These are phyloP conservation scores for Falco rusticolus DNA, from an alignment of 2,797 vertebrate genomes.

Conservation along the genomic window DNA sequence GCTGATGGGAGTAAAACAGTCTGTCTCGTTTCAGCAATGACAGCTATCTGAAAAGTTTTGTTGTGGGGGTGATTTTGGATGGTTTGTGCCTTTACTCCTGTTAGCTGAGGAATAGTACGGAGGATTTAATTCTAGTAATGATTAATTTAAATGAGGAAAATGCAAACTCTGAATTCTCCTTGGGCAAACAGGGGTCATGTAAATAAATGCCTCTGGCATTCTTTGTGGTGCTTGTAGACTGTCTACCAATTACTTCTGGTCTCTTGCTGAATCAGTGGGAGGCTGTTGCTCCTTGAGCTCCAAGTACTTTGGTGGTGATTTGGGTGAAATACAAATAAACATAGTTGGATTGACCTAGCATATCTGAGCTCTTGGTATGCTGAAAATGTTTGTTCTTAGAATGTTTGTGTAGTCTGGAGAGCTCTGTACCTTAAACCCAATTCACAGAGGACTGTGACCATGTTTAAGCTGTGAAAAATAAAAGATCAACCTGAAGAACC, in stretches of 20 bases:
- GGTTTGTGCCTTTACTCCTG: not conserved
- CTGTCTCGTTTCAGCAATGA: not conserved
- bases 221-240: conserved; percentile 30
- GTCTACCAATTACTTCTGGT: conserved; percentile 42
- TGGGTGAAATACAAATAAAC: conserved; percentile 49
- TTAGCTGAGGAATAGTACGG: not conserved
- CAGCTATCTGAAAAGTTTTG: not conserved
- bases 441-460: not conserved
- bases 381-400: conserved; percentile 59
- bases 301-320: not conserved
- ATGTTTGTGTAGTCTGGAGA: conserved; percentile 54
- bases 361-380: conserved; percentile 62
- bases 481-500: not conserved
- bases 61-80: not conserved
- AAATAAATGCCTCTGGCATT: conserved; percentile 47
- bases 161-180: conserved; percentile 34
- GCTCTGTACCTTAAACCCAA: not conserved
- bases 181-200: conserved; percentile 23
- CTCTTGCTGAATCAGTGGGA: conserved; percentile 49
- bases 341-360: not conserved
- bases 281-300: conserved; percentile 31
- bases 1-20: not conserved
- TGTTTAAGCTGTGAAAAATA: conserved; percentile 23
- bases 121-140: conserved; percentile 4
- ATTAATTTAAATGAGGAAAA: conserved; percentile 36